These are phyloP conservation scores for Anaspis maculata DNA, from an alignment of 2,888 invertebrate species.

Conservation along the genomic window DNA sequence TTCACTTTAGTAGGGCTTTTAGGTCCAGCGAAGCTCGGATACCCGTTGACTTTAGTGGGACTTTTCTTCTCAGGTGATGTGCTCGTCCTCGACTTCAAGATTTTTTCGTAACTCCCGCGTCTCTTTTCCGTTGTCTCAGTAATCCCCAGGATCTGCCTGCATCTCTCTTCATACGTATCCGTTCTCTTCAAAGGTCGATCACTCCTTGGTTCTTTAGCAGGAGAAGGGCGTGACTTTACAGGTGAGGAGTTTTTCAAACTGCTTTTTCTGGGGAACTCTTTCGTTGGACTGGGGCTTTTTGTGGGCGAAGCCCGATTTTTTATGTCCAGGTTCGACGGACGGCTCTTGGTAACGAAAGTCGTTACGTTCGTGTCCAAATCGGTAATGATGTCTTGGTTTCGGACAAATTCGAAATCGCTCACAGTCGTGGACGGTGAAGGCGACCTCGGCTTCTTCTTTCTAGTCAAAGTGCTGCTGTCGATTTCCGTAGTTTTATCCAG, in stretches of 20 bases:
- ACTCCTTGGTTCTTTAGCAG: constrained; percentile 1
- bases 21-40: constrained; percentile 14
- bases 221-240: no score
- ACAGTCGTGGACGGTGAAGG: constrained; percentile 34
- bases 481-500: constrained; percentile 19
- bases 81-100: constrained; percentile 2
- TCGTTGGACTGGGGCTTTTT: constrained; percentile 7
- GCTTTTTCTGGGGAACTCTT: constrained; percentile 7
- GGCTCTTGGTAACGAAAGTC: constrained; percentile 13
- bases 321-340: constrained; percentile 24
- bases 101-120: constrained; percentile 18
- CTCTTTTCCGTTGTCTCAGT: constrained; percentile 34
- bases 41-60: constrained; percentile 13
- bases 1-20: constrained; percentile 12
- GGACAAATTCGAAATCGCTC: constrained; percentile 46
- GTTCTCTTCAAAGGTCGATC: constrained; percentile 54
- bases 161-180: constrained; percentile 67
- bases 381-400: constrained; percentile 28
- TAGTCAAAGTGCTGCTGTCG: constrained; percentile 26
- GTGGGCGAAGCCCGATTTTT: constrained; percentile 18
- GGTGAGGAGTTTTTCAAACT: constrained; percentile 11
- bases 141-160: constrained; percentile 62
- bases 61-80: constrained; percentile 6
- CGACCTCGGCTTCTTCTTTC: constrained; percentile 21
- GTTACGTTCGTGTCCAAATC: constrained; percentile 33